Percentiles rank a stretch among this genome's conserved stretches.
These are phyloP conservation scores for Premnoplex brunnescens DNA, from an alignment of 2,797 vertebrate genomes.

Conservation along the genomic window DNA sequence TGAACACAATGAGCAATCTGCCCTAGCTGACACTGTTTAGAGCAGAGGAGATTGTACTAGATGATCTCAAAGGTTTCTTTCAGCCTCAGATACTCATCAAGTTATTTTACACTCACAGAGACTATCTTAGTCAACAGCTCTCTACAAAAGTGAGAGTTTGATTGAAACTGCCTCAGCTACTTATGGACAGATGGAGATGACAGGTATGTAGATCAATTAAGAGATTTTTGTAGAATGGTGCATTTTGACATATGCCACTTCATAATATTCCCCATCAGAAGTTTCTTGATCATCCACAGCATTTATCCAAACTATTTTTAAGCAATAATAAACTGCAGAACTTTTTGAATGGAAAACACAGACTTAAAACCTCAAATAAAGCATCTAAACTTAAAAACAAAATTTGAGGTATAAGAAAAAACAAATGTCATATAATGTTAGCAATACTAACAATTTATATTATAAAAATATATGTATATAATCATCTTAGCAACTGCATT, in stretches of 20 bases:
- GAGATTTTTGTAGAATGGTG: slow-evolving; percentile 72
- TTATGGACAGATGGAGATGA: slow-evolving; percentile 77
- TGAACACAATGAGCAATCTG: neutral
- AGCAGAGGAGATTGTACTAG: neutral
- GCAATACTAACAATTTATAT: neutral
- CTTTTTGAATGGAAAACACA: slow-evolving; percentile 77
- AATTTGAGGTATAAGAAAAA: neutral
- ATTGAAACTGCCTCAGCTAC: slow-evolving; percentile 74
- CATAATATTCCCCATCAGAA: slow-evolving; percentile 56
- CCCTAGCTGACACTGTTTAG: neutral
- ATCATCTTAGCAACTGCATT: slow-evolving; percentile 39
- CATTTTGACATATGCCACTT: slow-evolving; percentile 81
- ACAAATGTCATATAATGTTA: neutral
- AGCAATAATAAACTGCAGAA: slow-evolving; percentile 63
- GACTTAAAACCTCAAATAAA: slow-evolving; percentile 74
- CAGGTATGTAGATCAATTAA: slow-evolving; percentile 73
- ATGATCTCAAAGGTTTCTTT: neutral
- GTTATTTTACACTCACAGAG: slow-evolving; percentile 79
- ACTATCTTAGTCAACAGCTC: slow-evolving; percentile 74
- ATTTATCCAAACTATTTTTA: slow-evolving; percentile 68
- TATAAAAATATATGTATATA: slow-evolving; percentile 41
- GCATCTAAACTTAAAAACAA: slow-evolving; percentile 71
- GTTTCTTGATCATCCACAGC: slow-evolving; percentile 68
- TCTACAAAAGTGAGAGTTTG: slow-evolving; percentile 78
- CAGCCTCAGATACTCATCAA: neutral